These are phyloP conservation scores for Tetramorium simillimum DNA, from an alignment of 1,140 invertebrate species.

Conservation along the genomic window DNA sequence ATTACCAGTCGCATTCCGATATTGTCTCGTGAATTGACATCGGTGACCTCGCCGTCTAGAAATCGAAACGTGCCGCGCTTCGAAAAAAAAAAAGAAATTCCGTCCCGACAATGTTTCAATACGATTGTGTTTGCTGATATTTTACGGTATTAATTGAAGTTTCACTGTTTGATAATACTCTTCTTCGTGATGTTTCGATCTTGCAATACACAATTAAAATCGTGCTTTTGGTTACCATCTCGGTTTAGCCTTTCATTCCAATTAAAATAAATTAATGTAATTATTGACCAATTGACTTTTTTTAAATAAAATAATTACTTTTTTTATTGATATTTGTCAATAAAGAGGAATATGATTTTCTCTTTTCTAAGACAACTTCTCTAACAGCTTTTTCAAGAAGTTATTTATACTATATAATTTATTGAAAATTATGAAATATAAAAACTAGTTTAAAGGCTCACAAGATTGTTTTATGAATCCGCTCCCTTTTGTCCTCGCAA, in stretches of 20 bases:
- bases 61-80: constrained; percentile 58
- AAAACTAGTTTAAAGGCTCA: not conserved
- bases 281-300: not conserved
- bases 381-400: not conserved
- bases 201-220: not conserved
- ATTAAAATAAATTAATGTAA: constrained; percentile 4
- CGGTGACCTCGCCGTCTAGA: constrained; percentile 66
- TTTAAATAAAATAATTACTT: not conserved
- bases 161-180: not conserved
- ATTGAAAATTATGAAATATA: not conserved
- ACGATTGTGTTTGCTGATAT: too few species aligned
- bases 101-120: not conserved
- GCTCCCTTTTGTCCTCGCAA: not conserved
- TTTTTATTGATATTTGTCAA: not conserved
- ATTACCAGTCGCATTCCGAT: constrained; percentile 48
- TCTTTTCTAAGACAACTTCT: not conserved
- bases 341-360: not conserved
- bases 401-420: not conserved
- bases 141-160: not conserved
- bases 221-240: not conserved
- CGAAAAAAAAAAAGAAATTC: constrained; percentile 21
- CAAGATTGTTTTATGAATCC: constrained; percentile 7
- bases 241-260: not conserved
- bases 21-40: constrained; percentile 57
- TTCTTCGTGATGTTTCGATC: not conserved